Conservation (phyloP, 2,113 vertebrate genomes). For the Zosterops japonicus region DNA sequence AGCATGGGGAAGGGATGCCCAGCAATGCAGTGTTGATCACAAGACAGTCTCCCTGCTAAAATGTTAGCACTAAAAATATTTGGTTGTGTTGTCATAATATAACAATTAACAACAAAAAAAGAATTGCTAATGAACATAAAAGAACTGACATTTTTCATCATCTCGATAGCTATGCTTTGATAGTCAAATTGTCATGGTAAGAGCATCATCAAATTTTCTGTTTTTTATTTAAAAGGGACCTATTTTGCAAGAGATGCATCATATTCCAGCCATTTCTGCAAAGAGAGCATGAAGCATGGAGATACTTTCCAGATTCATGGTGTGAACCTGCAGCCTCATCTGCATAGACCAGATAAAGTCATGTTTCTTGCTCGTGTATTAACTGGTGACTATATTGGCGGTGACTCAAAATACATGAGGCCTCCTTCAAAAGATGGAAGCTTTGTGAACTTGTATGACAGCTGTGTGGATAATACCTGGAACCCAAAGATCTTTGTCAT, state of each 20-base stretch:
- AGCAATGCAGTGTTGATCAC: not conserved
- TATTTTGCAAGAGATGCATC: conserved; percentile 94
- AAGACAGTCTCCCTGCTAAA: not conserved
- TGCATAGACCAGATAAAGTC: conserved; percentile 81
- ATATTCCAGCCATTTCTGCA: conserved; percentile 94
- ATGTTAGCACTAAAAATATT: not conserved
- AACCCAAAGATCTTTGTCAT: conserved; percentile 96
- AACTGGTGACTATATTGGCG: conserved; percentile 88
- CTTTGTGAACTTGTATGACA: conserved; percentile 93
- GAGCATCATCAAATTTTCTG: not conserved
- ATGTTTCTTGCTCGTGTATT: conserved; percentile 96
- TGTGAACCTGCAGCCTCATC: conserved; percentile 69
- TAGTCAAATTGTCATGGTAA: not conserved
- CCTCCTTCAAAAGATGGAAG: conserved; percentile 94
- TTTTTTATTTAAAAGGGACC: conserved; percentile 79
- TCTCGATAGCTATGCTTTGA: not conserved
- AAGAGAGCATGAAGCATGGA: conserved; percentile 87
- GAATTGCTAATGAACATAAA: not conserved
- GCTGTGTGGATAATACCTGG: conserved; percentile 92
- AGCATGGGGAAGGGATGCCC: not conserved
- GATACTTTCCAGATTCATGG: conserved; percentile 81
- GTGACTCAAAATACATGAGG: conserved; percentile 87
- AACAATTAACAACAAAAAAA: not conserved
- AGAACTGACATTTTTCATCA: not conserved
- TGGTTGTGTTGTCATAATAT: not conserved